These are phyloP conservation scores for Trididemnum miniatum DNA, from an alignment of 23 tunicate genomes.

Conservation along the genomic window DNA sequence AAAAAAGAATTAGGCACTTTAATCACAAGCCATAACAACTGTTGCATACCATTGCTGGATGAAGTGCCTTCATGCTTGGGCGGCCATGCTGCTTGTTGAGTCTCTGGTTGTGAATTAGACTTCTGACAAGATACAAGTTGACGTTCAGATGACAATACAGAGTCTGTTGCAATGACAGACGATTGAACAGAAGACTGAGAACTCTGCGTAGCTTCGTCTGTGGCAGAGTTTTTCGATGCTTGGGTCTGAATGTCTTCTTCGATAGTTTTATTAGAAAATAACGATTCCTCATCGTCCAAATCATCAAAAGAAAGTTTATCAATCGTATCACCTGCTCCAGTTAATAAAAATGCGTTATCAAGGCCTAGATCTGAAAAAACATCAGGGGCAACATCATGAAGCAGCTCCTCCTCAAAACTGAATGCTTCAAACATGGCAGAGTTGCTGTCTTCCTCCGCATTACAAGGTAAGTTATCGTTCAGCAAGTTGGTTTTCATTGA, in stretches of 20 bases:
- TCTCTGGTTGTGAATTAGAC: no score
- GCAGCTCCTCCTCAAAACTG: conserved; percentile 32
- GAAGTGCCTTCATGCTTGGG: no score
- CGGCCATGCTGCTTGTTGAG: no score
- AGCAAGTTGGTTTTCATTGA: not conserved
- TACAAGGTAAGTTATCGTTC: not conserved
- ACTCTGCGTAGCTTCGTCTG: not conserved
- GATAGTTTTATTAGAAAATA: not conserved
- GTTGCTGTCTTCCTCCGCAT: conserved; percentile 34
- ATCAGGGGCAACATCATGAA: conserved; percentile 52
- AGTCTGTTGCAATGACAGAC: not conserved
- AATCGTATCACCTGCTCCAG: conserved; percentile 38
- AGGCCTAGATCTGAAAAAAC: conserved; percentile 44
- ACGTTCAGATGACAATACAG: not conserved
- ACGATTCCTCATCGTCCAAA: conserved; percentile 17
- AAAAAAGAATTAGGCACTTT: no score
- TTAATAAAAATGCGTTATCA: conserved; percentile 49
- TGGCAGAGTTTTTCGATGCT: not conserved
- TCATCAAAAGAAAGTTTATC: conserved; percentile 39
- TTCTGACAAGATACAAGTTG: no score
- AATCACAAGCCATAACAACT: no score
- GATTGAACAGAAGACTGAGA: not conserved
- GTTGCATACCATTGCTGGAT: no score
- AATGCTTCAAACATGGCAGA: conserved; percentile 46
- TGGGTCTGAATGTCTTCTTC: not conserved